Conservation (phyloP, 1,140 invertebrate genomes). For the Penaeus japonicus region DNA sequence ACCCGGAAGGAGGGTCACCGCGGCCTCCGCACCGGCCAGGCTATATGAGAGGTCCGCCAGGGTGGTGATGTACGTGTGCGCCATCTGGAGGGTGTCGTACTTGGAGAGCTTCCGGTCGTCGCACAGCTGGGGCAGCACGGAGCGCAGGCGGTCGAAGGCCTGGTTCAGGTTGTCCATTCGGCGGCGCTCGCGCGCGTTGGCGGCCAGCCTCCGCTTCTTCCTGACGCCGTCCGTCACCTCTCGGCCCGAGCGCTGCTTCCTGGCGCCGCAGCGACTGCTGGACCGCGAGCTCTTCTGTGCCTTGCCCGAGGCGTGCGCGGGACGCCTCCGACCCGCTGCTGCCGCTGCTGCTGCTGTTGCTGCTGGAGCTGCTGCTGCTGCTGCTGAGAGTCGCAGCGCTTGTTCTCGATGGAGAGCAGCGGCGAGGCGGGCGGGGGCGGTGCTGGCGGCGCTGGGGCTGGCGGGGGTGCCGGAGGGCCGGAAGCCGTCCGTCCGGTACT, state of each 20-base stretch:
- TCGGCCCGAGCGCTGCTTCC: constrained; percentile 28
- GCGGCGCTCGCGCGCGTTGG: constrained; percentile 89
- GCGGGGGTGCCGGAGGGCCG: neutral
- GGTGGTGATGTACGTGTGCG: constrained; percentile 39
- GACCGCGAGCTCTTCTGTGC: neutral
- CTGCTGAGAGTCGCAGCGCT: neutral
- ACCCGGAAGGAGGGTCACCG: too few species aligned
- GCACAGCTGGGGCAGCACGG: constrained; percentile 87
- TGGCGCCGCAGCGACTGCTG: constrained; percentile 20
- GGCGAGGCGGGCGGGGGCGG: neutral
- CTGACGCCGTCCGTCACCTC: constrained; percentile 68
- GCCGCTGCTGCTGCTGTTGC: neutral
- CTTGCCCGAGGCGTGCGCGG: neutral
- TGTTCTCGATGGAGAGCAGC: constrained; percentile 23
- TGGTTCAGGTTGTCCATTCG: constrained; percentile 95
- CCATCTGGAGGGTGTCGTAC: constrained; percentile 44
- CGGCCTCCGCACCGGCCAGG: neutral
- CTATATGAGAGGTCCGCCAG: constrained; percentile 36
- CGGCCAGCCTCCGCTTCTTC: constrained; percentile 83
- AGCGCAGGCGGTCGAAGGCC: constrained; percentile 88
- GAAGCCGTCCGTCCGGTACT: too few species aligned
- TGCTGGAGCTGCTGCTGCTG: neutral
- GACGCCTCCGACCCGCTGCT: neutral
- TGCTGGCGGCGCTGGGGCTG: neutral
- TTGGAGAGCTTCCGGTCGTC: constrained; percentile 93